Evolutionary conservation across 2,797 vertebrate genomes (phyloP), one percentile per base, ranked within the genome.

Genomic region (Leuciscus waleckii): DNA sequence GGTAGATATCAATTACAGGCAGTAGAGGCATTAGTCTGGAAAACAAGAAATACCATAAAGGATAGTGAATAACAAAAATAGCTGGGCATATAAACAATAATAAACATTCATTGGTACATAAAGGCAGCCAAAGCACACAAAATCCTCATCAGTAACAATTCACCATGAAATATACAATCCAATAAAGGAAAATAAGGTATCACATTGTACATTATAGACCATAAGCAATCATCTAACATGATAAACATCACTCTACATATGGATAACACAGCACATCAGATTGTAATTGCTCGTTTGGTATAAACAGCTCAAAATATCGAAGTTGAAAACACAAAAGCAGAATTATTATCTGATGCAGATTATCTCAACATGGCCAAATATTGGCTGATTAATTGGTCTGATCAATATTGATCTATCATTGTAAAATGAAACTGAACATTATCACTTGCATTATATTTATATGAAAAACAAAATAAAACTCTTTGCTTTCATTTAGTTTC

Each of bases 341-440:
- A 14, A 69, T 69, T 41, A 23, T 23, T 23, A 69, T 69, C 32
- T 39, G 67, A 69, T 69, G 67, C 67, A 69, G 67, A 69, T 23
- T 1, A 13, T 23, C 19, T 39, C 19, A 13, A 39, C 19, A 69
- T 23, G 21, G 10, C 17, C 2, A 39, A 39, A 69, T 23, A 69
- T 6, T 69, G 67, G 10, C 35, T n/a, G 67, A 39, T 41, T 39
- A 10, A 69, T 39, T 11, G 1, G 1, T 67, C 56, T 4, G 54
- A n/a, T 11, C 9, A 58, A 58, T n/a, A 68, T 2, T 68, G 19
- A 21, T 39, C 65, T 1, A 21, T 19, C 7, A 35, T 35, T 35
- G 16, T 35, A 46, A 46, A 43, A 14, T 37, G 1, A 65, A 35
- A 67, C 16, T 35, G 7, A 4, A 67, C 29, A 46, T 37, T 21